These are phyloP conservation scores for Ceratosolen solmsi DNA, from an alignment of 1,140 invertebrate species.

Conservation along the genomic window DNA sequence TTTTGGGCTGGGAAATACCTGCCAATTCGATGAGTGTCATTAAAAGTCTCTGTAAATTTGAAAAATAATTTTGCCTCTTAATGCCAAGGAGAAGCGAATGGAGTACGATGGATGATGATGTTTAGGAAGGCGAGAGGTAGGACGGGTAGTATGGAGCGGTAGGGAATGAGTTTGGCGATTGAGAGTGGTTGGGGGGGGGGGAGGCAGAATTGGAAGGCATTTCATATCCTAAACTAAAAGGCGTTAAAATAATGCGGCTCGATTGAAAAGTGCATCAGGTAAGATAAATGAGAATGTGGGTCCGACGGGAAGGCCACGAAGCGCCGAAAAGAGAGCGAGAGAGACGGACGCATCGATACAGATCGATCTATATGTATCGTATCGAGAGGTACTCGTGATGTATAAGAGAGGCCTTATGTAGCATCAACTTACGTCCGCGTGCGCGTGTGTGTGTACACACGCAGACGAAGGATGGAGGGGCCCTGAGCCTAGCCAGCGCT, in stretches of 20 bases:
- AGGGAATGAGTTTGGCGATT: neutral
- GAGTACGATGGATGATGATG: neutral
- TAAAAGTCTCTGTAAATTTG: no score
- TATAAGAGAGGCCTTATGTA: neutral
- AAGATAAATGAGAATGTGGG: constrained; percentile 21
- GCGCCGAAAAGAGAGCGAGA: neutral
- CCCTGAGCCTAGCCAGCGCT: constrained; percentile 45
- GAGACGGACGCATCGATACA: neutral
- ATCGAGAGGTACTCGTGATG: neutral
- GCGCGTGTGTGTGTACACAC: neutral
- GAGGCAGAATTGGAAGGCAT: neutral
- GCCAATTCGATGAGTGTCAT: no score
- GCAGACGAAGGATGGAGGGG: neutral
- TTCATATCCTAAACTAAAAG: constrained; percentile 29
- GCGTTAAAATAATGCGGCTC: constrained; percentile 32
- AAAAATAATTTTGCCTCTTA: no score
- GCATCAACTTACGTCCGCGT: no score
- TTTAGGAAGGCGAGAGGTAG: no score
- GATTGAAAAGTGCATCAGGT: constrained; percentile 42
- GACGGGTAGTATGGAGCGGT: neutral
- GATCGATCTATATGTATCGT: constrained; percentile 36
- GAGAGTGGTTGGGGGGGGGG: neutral
- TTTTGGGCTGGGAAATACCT: no score
- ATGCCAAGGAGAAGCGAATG: neutral
- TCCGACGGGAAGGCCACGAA: neutral